These are phyloP conservation scores for Leptinotarsa tumamoca DNA, from an alignment of 2,888 invertebrate species.

Conservation along the genomic window DNA sequence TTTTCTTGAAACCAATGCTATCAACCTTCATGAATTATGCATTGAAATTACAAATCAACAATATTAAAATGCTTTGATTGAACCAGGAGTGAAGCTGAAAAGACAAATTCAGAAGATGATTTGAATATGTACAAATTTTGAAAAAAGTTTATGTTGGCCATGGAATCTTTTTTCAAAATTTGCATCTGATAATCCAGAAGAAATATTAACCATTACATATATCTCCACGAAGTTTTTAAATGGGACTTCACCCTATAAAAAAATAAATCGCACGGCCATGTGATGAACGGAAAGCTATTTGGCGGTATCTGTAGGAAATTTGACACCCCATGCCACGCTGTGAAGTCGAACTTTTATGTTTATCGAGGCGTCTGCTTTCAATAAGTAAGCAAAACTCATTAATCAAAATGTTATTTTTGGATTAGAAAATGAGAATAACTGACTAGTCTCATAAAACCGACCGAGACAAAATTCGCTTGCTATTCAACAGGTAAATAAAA, in stretches of 20 bases:
- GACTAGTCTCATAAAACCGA: neutral
- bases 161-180: too few species aligned
- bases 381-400: neutral
- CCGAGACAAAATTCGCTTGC: neutral
- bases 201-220: too few species aligned
- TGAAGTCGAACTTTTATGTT: neutral
- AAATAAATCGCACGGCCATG: neutral
- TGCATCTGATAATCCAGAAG: too few species aligned
- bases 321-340: conserved; percentile 13
- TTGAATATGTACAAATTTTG: too few species aligned
- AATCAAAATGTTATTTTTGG: neutral
- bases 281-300: neutral
- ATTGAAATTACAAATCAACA: too few species aligned
- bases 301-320: neutral
- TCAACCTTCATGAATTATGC: too few species aligned
- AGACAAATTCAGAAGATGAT: too few species aligned
- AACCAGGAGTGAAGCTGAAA: too few species aligned
- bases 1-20: too few species aligned
- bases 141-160: too few species aligned
- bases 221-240: neutral
- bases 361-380: neutral
- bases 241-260: neutral
- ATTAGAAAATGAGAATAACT: neutral
- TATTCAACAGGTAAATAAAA: conserved; percentile 9
- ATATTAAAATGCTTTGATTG: too few species aligned